Evolutionary conservation across 2,888 invertebrate genomes (phyloP).

Genomic region (Spodoptera exigua): DNA sequence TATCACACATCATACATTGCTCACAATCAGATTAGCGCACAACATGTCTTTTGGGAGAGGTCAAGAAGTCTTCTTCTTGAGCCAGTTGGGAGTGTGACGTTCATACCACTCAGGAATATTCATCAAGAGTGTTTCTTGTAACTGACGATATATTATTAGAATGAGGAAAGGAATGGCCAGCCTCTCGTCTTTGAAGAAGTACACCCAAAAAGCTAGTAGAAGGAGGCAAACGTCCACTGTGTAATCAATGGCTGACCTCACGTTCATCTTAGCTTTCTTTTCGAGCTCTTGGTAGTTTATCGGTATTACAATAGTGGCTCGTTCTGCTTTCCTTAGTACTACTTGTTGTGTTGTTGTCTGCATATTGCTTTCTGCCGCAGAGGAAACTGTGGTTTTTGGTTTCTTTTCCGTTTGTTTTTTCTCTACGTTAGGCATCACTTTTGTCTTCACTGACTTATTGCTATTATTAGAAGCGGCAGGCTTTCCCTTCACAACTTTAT

Average conservation of each 20-base stretch:
- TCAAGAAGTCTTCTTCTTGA: constrained; percentile 85
- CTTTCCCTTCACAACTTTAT: constrained; percentile 62
- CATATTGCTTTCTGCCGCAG: constrained; percentile 56
- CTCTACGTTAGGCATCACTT: constrained; percentile 51
- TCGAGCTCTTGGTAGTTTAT: constrained; percentile 89
- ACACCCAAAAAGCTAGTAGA: constrained; percentile 94
- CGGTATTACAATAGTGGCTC: constrained; percentile 84
- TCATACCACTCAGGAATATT: constrained; percentile 90
- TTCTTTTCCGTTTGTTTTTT: constrained; percentile 56
- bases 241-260: constrained; percentile 92
- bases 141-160: constrained; percentile 93
- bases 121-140: constrained; percentile 91
- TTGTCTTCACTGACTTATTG: constrained; percentile 59
- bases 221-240: constrained; percentile 93
- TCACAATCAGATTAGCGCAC: constrained; percentile 79
- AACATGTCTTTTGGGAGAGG: constrained; percentile 80
- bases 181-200: constrained; percentile 94
- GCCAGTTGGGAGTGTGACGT: constrained; percentile 79
- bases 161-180: constrained; percentile 94
- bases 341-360: constrained; percentile 75
- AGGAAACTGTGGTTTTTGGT: constrained; percentile 44
- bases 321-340: constrained; percentile 79
- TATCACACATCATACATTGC: constrained; percentile 81
- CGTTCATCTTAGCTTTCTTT: constrained; percentile 91
- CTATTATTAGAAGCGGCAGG: constrained; percentile 56